Evolutionary conservation across 1,140 invertebrate genomes (phyloP).

Genomic region (Diorhabda elongata): DNA sequence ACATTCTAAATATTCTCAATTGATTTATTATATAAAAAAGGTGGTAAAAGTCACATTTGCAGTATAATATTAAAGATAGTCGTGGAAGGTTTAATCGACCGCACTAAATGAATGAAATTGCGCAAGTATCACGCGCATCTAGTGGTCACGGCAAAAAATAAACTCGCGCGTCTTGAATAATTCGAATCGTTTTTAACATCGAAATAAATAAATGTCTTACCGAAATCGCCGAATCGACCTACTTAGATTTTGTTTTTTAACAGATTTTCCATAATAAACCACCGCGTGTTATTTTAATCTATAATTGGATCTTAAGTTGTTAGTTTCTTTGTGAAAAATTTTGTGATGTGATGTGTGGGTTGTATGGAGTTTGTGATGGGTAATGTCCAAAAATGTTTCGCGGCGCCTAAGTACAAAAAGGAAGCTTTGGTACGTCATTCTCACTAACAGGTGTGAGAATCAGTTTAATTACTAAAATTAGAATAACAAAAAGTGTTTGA

Average conservation of each 20-base stretch:
- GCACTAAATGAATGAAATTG: constrained; percentile 8
- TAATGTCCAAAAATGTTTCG: constrained; percentile 40
- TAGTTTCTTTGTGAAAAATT: neutral
- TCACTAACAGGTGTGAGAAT: neutral
- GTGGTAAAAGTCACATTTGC: too few relatives aligned
- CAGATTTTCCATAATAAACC: neutral
- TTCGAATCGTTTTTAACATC: constrained; percentile 21
- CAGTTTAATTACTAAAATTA: neutral
- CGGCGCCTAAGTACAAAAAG: constrained; percentile 32
- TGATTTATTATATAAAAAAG: too few relatives aligned
- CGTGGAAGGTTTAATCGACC: constrained; percentile 4
- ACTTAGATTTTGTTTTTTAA: neutral
- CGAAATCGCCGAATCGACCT: constrained; percentile 18
- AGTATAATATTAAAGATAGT: too few relatives aligned
- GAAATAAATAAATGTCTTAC: constrained; percentile 23
- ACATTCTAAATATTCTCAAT: too few relatives aligned
- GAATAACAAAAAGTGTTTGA: too few relatives aligned
- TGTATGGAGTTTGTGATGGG: constrained; percentile 33
- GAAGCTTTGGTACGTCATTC: constrained; percentile 13
- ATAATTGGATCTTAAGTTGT: neutral
- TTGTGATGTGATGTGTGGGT: constrained; percentile 30
- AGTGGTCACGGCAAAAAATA: constrained; percentile 14
- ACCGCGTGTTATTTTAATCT: neutral
- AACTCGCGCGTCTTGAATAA: constrained; percentile 21
- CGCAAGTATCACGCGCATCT: constrained; percentile 9